Conservation (phyloP, 2,888 invertebrate genomes). For the Chrysolina haemoptera region DNA sequence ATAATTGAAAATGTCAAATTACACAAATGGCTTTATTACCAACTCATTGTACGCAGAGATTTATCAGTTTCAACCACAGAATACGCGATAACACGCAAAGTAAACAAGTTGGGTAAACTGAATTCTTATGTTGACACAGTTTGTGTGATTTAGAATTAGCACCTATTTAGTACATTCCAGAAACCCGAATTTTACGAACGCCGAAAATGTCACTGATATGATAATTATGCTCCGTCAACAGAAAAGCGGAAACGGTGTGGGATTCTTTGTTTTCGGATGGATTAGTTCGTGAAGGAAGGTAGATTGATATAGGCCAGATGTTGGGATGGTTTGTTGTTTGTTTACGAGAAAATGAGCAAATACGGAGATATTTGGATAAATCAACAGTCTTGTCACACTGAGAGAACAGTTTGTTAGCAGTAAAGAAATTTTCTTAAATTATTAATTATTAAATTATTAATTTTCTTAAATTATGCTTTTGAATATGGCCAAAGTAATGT, state of each 20-base stretch:
- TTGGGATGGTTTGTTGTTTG: too few species aligned
- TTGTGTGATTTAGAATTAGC: conserved; percentile 47
- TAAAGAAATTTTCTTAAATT: too few species aligned
- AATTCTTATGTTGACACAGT: conserved; percentile 44
- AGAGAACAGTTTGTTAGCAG: too few species aligned
- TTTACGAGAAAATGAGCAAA: too few species aligned
- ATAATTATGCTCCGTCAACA: conserved; percentile 38
- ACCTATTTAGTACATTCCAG: conserved; percentile 47
- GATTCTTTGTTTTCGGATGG: conserved; percentile 12
- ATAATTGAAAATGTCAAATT: conserved; percentile 25
- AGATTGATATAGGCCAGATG: too few species aligned
- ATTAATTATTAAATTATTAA: too few species aligned
- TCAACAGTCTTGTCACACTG: too few species aligned
- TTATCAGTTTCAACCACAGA: conserved; percentile 27
- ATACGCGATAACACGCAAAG: conserved; percentile 45
- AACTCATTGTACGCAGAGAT: conserved; percentile 15
- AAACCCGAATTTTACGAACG: conserved; percentile 31
- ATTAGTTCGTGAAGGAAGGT: background rate
- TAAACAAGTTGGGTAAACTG: conserved; percentile 48
- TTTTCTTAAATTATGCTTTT: too few species aligned
- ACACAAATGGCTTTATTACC: conserved; percentile 23
- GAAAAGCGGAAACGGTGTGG: conserved; percentile 17
- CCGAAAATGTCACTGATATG: conserved; percentile 40
- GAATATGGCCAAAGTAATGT: too few species aligned
- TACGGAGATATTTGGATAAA: too few species aligned